Evolutionary conservation across 2,113 vertebrate genomes (phyloP), one percentile per base, ranked within the genome.

Genomic region (Paramisgurnus dabryanus): DNA sequence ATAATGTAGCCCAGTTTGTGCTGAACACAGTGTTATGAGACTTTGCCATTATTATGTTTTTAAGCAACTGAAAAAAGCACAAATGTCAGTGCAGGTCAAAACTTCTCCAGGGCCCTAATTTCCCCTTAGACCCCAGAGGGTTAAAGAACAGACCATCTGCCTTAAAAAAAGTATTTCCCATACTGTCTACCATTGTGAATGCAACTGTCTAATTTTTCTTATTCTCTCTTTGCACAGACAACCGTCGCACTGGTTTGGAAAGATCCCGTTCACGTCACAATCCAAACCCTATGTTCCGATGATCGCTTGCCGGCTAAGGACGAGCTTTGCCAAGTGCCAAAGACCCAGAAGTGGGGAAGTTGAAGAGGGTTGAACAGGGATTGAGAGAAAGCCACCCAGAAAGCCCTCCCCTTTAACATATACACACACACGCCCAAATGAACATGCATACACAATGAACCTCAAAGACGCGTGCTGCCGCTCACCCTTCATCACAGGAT

Each of bases 181-280:
- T 84, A 53, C 77, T 67, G 76, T 0, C 10, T 82, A 77, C 67
- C 70, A 9, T 81, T 60, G 60, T 80, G 78, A 80, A 88, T 88
- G 86, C 77, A 86, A 81, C 53, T 82, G 45, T 78, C 5, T n/a
- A 15, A 6, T 22, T 39, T 76, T 10, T n/a, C 15, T 71, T 57
- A 55, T 74, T 69, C 2, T 69, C 17, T 67, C 49, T 77, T 64
- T 72, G 70, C 41, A 43, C 94, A 99, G 97, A 99, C 91, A 98
- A 96, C 91, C 95, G 95, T 76, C 94, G 94, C 67, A 91, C 90
- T 71, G 90, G 92, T 92, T 90, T 98, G 92, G 98, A 99, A 94
- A 95, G 97, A 90, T 99, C 98, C 80, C 96, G 98, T 75, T 98
- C 98, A 55, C 96, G 96, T 77, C 97, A 98, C 93, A 96, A 94